A percentile compares a stretch with the other conserved stretches of the same genome.
Conservation (phyloP, 2,113 vertebrate genomes). For the Probosciger aterrimus region DNA sequence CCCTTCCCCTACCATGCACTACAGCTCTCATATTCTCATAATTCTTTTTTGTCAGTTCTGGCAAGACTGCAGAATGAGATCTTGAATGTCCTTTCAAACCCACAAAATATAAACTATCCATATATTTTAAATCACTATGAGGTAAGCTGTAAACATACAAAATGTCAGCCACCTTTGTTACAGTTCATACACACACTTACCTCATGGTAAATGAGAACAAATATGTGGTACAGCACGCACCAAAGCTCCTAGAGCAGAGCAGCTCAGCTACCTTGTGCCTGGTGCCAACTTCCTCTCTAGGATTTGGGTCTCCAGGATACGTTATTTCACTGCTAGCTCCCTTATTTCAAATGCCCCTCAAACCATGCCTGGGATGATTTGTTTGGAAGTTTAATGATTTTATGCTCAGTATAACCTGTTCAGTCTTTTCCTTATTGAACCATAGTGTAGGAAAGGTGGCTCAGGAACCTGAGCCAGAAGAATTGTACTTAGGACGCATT, state of each 20-base stretch:
- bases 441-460: constrained; percentile 3
- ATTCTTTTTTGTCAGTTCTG: not conserved
- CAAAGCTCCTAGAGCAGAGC: not conserved
- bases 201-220: not conserved
- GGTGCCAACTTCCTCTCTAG: not conserved
- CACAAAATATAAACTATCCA: not conserved
- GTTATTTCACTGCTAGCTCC: not conserved
- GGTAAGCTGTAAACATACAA: not conserved
- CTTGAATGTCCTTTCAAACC: not conserved
- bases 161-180: not conserved
- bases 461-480: not conserved
- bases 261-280: not conserved
- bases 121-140: not conserved
- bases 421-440: not conserved
- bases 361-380: not conserved
- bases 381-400: not conserved
- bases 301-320: not conserved
- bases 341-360: not conserved
- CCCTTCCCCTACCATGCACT: not conserved
- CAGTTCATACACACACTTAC: not conserved
- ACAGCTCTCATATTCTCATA: not conserved
- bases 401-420: not conserved
- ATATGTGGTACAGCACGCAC: not conserved
- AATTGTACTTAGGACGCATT: not conserved
- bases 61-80: not conserved